Conservation (phyloP, 2,888 invertebrate genomes). For the Philereme vetulata region DNA sequence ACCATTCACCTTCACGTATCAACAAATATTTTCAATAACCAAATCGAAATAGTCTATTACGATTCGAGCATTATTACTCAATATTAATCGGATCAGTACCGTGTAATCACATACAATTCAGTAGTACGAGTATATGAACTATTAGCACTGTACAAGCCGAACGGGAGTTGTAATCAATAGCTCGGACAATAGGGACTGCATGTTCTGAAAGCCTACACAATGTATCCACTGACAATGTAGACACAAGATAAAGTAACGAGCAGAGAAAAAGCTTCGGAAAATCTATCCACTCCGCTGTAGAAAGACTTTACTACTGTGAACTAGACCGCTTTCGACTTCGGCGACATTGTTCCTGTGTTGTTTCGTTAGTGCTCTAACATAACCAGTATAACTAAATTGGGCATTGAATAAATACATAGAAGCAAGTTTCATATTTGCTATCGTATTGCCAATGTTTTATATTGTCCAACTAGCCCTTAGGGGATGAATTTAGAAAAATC, state of each 20-base stretch:
- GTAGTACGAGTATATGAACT: conserved; percentile 34
- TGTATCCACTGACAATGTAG: conserved; percentile 18
- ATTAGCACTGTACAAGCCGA: conserved; percentile 46
- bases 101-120: conserved; percentile 56
- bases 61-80: conserved; percentile 44
- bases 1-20: neutral
- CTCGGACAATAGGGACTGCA: conserved; percentile 58
- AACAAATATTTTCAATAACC: neutral
- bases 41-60: neutral
- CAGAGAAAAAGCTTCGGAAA: neutral
- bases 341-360: too few relatives aligned
- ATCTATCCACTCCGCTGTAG: neutral
- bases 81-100: conserved; percentile 64
- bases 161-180: conserved; percentile 71
- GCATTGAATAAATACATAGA: too few relatives aligned
- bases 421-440: too few relatives aligned
- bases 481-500: too few relatives aligned
- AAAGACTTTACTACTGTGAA: too few relatives aligned
- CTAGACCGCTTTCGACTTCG: too few relatives aligned
- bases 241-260: conserved; percentile 1
- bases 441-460: too few relatives aligned
- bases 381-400: too few relatives aligned
- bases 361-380: too few relatives aligned
- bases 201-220: conserved; percentile 32
- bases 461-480: too few relatives aligned